These are phyloP conservation scores for Platysteira castanea DNA, from an alignment of 2,113 vertebrate genomes.

Conservation along the genomic window DNA sequence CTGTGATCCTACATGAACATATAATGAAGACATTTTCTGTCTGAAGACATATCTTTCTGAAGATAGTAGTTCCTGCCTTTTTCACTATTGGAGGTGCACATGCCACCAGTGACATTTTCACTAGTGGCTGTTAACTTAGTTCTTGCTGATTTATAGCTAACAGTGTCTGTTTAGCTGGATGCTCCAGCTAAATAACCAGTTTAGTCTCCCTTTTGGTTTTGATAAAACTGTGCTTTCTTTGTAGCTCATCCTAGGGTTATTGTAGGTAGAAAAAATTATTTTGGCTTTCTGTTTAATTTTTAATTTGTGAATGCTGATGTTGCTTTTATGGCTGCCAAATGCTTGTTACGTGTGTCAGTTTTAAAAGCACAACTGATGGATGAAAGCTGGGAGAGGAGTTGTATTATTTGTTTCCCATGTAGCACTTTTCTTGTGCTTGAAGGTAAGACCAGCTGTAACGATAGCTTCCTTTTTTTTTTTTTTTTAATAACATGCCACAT, in stretches of 20 bases:
- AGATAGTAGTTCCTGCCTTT: background rate
- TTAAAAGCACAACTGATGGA: conserved; percentile 24
- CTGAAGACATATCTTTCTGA: background rate
- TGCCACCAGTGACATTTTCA: background rate
- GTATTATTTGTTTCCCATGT: conserved; percentile 6
- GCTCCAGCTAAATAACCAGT: background rate
- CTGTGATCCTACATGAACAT: background rate
- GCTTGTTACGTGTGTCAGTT: conserved; percentile 14
- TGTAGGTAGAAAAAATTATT: conserved; percentile 52
- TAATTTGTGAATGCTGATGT: conserved; percentile 47
- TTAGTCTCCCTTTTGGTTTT: conserved; percentile 30
- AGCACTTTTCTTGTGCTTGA: conserved; percentile 14
- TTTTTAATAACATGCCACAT: background rate
- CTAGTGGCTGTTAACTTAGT: background rate
- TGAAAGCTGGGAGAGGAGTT: background rate
- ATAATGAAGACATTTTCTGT: background rate
- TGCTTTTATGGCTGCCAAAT: conserved; percentile 51
- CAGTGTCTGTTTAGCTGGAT: background rate
- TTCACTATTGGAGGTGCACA: background rate
- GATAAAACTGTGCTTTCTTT: background rate
- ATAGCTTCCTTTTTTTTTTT: background rate
- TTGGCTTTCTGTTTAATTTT: conserved; percentile 42
- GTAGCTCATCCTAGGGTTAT: background rate
- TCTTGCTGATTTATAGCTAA: background rate
- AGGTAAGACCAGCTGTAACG: conserved; percentile 13